Evolutionary conservation across 1,140 invertebrate genomes (phyloP).

Genomic region (Heliconius nattereri): DNA sequence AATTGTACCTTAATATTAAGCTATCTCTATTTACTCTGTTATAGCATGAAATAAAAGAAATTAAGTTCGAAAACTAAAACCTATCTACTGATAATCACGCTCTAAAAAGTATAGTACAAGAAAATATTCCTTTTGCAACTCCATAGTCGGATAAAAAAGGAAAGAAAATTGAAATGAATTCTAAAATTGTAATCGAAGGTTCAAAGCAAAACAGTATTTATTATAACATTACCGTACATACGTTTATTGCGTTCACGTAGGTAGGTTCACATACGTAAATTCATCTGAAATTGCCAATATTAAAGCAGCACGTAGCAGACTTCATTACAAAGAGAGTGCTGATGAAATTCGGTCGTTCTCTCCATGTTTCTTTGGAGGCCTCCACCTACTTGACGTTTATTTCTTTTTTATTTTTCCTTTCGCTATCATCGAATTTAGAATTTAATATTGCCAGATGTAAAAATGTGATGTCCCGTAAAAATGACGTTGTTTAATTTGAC

Average conservation of each 20-base stretch:
- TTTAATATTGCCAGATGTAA: slow-evolving; percentile 65
- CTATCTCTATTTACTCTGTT: too few relatives aligned
- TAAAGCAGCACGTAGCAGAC: slow-evolving; percentile 39
- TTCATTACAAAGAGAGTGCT: slow-evolving; percentile 61
- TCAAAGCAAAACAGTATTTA: slow-evolving; percentile 18
- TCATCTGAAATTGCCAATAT: slow-evolving; percentile 29
- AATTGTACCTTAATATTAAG: too few relatives aligned
- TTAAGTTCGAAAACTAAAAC: too few relatives aligned
- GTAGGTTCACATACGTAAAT: slow-evolving; percentile 1
- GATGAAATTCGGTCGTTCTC: slow-evolving; percentile 48
- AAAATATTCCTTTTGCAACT: too few relatives aligned
- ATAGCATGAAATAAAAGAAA: too few relatives aligned
- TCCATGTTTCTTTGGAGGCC: slow-evolving; percentile 19
- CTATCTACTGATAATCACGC: too few relatives aligned
- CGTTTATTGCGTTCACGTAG: slow-evolving; percentile 16
- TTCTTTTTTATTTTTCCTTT: slow-evolving; percentile 52
- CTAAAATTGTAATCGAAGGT: not conserved
- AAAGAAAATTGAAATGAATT: not conserved
- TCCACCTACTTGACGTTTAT: slow-evolving; percentile 57
- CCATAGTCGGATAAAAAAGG: too few relatives aligned
- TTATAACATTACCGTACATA: slow-evolving; percentile 1
- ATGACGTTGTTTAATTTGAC: slow-evolving; percentile 58
- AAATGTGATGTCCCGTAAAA: slow-evolving; percentile 56
- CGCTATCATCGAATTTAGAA: slow-evolving; percentile 67
- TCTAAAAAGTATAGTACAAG: too few relatives aligned